Evolutionary conservation across 2,797 vertebrate genomes (phyloP).

Genomic region (Tokudaia tokunoshimensis): DNA sequence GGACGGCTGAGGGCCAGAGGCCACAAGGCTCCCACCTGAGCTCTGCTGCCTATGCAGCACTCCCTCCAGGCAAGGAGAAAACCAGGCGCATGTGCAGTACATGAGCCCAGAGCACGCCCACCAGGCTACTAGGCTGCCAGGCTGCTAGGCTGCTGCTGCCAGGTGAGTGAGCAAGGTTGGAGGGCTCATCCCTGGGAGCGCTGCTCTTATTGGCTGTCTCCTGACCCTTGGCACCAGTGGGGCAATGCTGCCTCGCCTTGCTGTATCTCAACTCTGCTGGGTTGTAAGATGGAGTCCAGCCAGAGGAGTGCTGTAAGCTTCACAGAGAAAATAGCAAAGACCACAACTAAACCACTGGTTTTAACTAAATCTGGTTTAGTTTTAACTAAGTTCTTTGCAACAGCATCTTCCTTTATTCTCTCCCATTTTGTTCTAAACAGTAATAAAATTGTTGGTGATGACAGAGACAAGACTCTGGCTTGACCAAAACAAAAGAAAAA

Average conservation of each 20-base stretch:
- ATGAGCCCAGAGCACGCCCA: neutral
- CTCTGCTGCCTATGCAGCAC: neutral
- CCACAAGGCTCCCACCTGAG: neutral
- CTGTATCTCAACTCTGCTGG: neutral
- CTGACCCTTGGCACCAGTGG: neutral
- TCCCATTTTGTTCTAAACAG: slow-evolving; percentile 21
- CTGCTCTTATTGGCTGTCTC: neutral
- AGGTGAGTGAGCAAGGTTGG: neutral
- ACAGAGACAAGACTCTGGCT: neutral
- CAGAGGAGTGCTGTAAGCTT: neutral
- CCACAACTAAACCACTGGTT: neutral
- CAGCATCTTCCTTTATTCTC: slow-evolving; percentile 14
- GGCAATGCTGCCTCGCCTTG: neutral
- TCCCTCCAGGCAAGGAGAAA: neutral
- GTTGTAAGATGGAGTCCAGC: neutral
- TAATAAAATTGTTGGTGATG: slow-evolving; percentile 40
- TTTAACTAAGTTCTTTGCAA: slow-evolving; percentile 29
- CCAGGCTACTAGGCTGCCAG: neutral
- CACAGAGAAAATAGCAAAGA: neutral
- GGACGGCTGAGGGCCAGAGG: neutral
- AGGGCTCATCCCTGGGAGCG: neutral
- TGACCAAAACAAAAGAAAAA: slow-evolving; percentile 50
- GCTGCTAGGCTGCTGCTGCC: neutral
- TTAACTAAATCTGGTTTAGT: neutral
- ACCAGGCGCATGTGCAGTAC: accelerated